These are phyloP conservation scores for Cyaniris semiargus DNA, from an alignment of 2,888 invertebrate species.

Conservation along the genomic window DNA sequence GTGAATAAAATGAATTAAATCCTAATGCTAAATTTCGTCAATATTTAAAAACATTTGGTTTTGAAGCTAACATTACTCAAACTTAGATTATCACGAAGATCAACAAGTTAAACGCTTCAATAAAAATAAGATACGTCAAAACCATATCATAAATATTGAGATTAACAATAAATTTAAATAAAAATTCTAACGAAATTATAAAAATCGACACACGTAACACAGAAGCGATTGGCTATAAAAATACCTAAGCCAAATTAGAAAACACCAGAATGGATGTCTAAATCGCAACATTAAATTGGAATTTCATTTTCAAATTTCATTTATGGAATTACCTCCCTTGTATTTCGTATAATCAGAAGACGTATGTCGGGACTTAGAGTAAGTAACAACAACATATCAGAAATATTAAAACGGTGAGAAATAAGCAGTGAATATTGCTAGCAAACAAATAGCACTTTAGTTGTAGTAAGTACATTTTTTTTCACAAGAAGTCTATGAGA, in stretches of 20 bases:
- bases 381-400: background rate
- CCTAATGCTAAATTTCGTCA: background rate
- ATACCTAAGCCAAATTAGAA: constrained; percentile 18
- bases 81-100: background rate
- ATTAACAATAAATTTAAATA: constrained; percentile 16
- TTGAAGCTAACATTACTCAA: background rate
- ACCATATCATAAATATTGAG: constrained; percentile 17
- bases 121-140: constrained; percentile 6
- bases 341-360: background rate
- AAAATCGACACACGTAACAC: constrained; percentile 15
- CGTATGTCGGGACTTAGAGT: background rate
- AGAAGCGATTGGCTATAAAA: constrained; percentile 18
- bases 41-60: background rate
- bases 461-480: background rate
- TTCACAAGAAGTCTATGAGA: background rate
- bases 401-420: too few relatives aligned
- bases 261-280: background rate
- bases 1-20: too few relatives aligned
- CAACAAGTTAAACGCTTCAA: constrained; percentile 8
- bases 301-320: background rate
- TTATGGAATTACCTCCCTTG: background rate
- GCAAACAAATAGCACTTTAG: background rate
- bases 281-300: background rate
- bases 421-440: too few relatives aligned
- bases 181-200: constrained; percentile 10